These are phyloP conservation scores for Leptinotarsa tumamoca DNA, from an alignment of 2,888 invertebrate species.

Conservation along the genomic window DNA sequence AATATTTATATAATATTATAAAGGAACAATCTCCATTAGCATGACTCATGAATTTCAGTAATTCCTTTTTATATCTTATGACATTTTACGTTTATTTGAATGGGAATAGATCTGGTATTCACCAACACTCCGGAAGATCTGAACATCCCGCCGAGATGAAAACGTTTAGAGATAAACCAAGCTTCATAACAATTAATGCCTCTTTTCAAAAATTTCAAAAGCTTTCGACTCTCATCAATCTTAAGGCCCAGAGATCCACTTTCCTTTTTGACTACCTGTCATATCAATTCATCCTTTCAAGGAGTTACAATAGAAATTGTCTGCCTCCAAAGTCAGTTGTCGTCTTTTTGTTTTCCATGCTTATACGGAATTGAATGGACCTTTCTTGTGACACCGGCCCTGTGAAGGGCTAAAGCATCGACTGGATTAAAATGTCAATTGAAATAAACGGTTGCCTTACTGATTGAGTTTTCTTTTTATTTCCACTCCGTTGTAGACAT, in stretches of 20 bases:
- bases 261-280: conserved; percentile 42
- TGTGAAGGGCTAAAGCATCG: conserved; percentile 29
- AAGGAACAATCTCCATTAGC: too few species aligned
- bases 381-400: conserved; percentile 26
- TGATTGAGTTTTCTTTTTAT: conserved; percentile 41
- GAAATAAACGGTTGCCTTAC: conserved; percentile 49
- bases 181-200: conserved; percentile 34
- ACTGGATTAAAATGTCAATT: conserved; percentile 51
- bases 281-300: conserved; percentile 39
- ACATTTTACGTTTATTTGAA: not conserved
- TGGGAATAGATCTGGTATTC: not conserved
- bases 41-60: too few species aligned
- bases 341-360: conserved; percentile 35
- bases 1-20: too few species aligned
- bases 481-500: conserved; percentile 28
- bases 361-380: conserved; percentile 35
- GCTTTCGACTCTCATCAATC: conserved; percentile 39
- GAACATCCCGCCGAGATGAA: conserved; percentile 4
- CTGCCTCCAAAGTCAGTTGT: conserved; percentile 32
- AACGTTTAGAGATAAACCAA: conserved; percentile 30
- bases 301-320: conserved; percentile 33
- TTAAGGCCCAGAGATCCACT: conserved; percentile 35
- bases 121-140: not conserved
- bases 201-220: conserved; percentile 30
- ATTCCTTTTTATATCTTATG: too few species aligned